Conservation (phyloP, 2,113 vertebrate species). For the Odocoileus hemionus region DNA sequence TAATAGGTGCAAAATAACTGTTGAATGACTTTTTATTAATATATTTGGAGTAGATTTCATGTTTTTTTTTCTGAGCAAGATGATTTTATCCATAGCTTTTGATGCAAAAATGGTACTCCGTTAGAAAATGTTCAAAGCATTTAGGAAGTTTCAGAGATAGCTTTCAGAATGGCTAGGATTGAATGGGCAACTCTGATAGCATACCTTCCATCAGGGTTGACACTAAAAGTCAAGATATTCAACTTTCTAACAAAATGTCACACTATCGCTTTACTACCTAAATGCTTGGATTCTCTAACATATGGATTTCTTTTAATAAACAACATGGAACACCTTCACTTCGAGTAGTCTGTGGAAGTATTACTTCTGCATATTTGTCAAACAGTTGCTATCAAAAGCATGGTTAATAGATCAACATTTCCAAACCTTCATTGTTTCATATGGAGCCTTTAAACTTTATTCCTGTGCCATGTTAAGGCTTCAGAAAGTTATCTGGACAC, state of each 20-base stretch:
- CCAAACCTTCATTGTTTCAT: neutral
- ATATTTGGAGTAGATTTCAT: neutral
- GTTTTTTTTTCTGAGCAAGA: neutral
- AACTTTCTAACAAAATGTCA: neutral
- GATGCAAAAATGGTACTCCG: neutral
- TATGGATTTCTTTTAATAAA: neutral
- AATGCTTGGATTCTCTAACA: neutral
- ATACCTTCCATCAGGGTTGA: neutral
- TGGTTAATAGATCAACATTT: neutral
- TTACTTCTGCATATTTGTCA: neutral
- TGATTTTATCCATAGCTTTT: neutral
- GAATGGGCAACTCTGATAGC: neutral
- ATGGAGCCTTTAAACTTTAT: neutral
- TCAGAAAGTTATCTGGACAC: neutral
- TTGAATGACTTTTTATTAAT: neutral
- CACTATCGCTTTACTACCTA: neutral
- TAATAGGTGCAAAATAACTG: neutral
- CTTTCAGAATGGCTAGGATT: neutral
- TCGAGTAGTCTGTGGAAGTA: neutral
- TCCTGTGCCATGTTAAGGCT: rapidly evolving
- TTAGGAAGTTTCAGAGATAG: neutral
- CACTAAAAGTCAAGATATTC: neutral
- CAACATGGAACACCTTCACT: neutral
- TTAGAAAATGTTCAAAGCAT: neutral
- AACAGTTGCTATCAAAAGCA: neutral